Evolutionary conservation across 2,113 vertebrate genomes (phyloP), one percentile per base, ranked within the genome.

Genomic region (Hassar affinis): DNA sequence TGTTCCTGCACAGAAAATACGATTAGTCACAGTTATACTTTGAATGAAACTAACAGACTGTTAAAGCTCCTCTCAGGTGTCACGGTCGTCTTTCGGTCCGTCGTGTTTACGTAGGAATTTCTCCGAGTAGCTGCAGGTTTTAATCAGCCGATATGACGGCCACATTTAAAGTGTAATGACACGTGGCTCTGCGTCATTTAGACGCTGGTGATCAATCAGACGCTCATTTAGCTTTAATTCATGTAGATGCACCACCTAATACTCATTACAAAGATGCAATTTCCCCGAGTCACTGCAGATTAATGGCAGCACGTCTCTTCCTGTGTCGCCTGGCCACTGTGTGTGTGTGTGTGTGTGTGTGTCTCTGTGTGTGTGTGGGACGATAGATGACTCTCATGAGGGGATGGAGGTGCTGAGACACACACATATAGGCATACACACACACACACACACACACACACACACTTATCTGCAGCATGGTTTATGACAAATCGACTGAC

Each of bases 251-350:
- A 93, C 6, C 92, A 94, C 93, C 94, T 95, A 95, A 95, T 94
- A 93, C 94, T 94, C 94, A 95, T 94, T 95, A 95, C 92, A 94
- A 93, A 95, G 93, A 95, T 92, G 92, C 93, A 93, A 94, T 94
- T 95, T 94, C 93, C 93, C 91, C 93, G 91, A 94, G 93, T 94
- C 94, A 93, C 75, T 74, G 87, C 90, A 94, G 93, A 95, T 94
- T 94, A 94, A 94, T 95, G 94, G 91, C 88, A 89, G 86, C 84
- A 78, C 89, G 81, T 92, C 90, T 90, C 90, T 91, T 89, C 88
- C 83, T 87, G 91, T 91, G 92, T 93, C 92, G 88, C 91, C 89
- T 90, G 89, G 89, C 81, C 77, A 91, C 61, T 66, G 42, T 57
- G 47, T 47, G 79, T 76, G 83, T 82, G 83, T 68, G 77, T 56